Evolutionary conservation across 2,113 vertebrate species (phyloP).

Genomic region (Centropristis striata): DNA sequence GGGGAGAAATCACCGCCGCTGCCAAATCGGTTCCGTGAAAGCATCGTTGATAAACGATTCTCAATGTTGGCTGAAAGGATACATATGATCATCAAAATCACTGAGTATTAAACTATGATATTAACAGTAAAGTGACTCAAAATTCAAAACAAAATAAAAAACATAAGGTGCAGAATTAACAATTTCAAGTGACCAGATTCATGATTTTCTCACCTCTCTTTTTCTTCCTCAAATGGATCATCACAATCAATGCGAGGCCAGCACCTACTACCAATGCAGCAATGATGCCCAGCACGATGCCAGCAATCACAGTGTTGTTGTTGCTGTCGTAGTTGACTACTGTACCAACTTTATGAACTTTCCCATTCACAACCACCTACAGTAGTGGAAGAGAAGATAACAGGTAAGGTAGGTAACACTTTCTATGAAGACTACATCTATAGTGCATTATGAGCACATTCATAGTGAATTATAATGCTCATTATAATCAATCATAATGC

Average conservation of each 20-base stretch:
- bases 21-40: constrained; percentile 44
- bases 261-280: constrained; percentile 81
- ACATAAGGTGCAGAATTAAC: no score
- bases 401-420: no score
- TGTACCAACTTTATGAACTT: constrained; percentile 81
- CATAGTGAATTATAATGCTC: no score
- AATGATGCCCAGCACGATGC: constrained; percentile 84
- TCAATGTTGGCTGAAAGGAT: constrained; percentile 76
- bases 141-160: no score
- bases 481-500: no score
- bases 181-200: neutral
- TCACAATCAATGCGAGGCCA: constrained; percentile 69
- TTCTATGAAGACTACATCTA: no score
- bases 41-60: constrained; percentile 70
- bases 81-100: constrained; percentile 1
- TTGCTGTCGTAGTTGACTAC: constrained; percentile 77
- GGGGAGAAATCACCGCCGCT: constrained; percentile 60
- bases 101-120: neutral
- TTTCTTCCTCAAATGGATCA: constrained; percentile 83
- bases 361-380: constrained; percentile 86
- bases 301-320: constrained; percentile 67
- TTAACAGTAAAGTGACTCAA: neutral
- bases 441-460: no score
- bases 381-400: neutral
- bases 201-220: constrained; percentile 82